These are phyloP conservation scores for Cyprinodon tularosa DNA, from an alignment of 2,113 vertebrate species.

Conservation along the genomic window DNA sequence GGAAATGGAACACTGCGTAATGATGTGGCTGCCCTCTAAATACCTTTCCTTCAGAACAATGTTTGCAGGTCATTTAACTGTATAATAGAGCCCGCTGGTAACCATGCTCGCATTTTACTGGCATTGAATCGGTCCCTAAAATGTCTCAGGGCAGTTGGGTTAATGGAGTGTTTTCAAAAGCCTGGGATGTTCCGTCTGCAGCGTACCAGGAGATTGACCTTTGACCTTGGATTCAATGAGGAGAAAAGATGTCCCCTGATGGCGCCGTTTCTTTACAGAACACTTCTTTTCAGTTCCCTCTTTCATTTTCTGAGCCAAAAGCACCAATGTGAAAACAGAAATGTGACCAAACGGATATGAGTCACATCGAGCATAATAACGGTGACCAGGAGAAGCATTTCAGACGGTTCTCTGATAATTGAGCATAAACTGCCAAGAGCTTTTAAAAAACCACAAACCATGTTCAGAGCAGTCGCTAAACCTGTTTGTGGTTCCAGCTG, in stretches of 20 bases:
- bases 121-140: constrained; percentile 4
- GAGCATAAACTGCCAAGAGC: constrained; percentile 11
- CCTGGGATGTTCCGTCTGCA: neutral
- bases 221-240: constrained; percentile 12
- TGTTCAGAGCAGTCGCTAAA: constrained; percentile 1
- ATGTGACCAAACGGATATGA: constrained; percentile 1
- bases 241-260: constrained; percentile 2
- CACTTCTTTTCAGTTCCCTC: neutral
- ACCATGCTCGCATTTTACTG: neutral
- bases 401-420: neutral
- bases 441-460: too few species aligned
- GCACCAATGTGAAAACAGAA: neutral
- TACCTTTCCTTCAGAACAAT: constrained; percentile 15
- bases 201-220: constrained; percentile 12
- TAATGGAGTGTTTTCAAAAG: constrained; percentile 18
- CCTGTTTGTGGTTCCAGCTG: constrained; percentile 38
- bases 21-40: constrained; percentile 9
- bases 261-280: neutral
- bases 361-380: neutral
- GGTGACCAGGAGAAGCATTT: constrained; percentile 19
- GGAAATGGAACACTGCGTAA: constrained; percentile 13
- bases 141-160: constrained; percentile 14
- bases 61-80: neutral
- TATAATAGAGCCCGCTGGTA: constrained; percentile 6
- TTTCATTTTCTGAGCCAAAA: constrained; percentile 16